A percentile compares a stretch with the other conserved stretches of the same genome.
Evolutionary conservation across 1,140 invertebrate genomes (phyloP).

Genomic region (Drosophila biarmipes): DNA sequence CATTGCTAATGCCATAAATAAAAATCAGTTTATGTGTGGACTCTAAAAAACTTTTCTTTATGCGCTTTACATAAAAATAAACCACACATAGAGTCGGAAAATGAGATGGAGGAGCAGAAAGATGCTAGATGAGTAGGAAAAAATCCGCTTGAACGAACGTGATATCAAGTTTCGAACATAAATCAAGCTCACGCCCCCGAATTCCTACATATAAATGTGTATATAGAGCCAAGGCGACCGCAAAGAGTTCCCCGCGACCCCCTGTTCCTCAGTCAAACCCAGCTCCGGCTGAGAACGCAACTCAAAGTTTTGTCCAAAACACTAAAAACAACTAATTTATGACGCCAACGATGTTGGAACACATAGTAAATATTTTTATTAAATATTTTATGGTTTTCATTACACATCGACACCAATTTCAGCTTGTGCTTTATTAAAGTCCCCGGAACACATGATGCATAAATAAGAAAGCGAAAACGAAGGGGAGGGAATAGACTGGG

Average conservation of each 20-base stretch:
- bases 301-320: constrained; percentile 68
- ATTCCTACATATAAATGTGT: constrained; percentile 31
- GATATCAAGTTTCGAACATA: constrained; percentile 79
- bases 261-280: constrained; percentile 22
- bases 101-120: constrained; percentile 30
- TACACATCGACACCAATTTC: constrained; percentile 67
- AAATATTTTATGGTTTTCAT: constrained; percentile 82
- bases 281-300: constrained; percentile 19
- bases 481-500: neutral
- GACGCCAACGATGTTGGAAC: constrained; percentile 58
- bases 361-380: constrained; percentile 82
- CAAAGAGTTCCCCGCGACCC: constrained; percentile 32
- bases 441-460: constrained; percentile 61
- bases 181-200: constrained; percentile 76
- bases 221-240: constrained; percentile 13
- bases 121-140: constrained; percentile 44
- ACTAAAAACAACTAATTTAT: constrained; percentile 81
- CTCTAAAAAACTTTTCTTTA: constrained; percentile 80
- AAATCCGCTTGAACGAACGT: constrained; percentile 72
- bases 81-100: constrained; percentile 50
- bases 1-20: constrained; percentile 69
- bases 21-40: constrained; percentile 79
- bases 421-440: constrained; percentile 65
- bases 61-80: constrained; percentile 81
- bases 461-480: constrained; percentile 53